These are phyloP conservation scores for Drosophila gaucha DNA, from an alignment of 2,888 invertebrate species.

Conservation along the genomic window DNA sequence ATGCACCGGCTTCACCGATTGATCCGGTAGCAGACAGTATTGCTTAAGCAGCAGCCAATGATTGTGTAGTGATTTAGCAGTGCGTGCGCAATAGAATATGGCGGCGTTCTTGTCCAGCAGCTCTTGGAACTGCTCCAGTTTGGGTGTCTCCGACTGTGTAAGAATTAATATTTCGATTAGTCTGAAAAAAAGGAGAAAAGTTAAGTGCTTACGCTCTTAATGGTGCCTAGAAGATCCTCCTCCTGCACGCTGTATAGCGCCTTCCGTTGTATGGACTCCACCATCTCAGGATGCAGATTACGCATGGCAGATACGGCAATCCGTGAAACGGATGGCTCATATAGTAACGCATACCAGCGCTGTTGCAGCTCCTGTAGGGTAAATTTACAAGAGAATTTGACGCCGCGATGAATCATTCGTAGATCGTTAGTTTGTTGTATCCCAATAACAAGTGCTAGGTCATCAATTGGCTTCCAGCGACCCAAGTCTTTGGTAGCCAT, in stretches of 20 bases:
- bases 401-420: constrained; percentile 93
- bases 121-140: constrained; percentile 92
- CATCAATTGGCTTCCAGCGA: constrained; percentile 98
- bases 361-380: constrained; percentile 97
- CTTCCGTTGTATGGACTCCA: constrained; percentile 93
- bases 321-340: constrained; percentile 96
- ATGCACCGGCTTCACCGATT: constrained; percentile 88
- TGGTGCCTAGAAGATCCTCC: constrained; percentile 92
- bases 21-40: constrained; percentile 95
- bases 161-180: not conserved
- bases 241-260: constrained; percentile 96
- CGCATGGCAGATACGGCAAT: constrained; percentile 96
- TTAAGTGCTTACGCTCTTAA: constrained; percentile 89
- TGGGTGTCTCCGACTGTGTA: constrained; percentile 89
- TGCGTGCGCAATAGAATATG: constrained; percentile 94
- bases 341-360: constrained; percentile 97
- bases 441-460: constrained; percentile 95
- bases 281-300: constrained; percentile 95
- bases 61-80: constrained; percentile 92
- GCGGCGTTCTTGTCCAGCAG: constrained; percentile 93
- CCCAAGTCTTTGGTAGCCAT: constrained; percentile 93
- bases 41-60: constrained; percentile 98
- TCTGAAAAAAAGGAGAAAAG: not conserved
- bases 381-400: constrained; percentile 98
- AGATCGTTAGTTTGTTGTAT: constrained; percentile 95